phyloP scores from a whole-genome alignment of 2,888 invertebrate species.

The Cotesia congregata region DNA sequence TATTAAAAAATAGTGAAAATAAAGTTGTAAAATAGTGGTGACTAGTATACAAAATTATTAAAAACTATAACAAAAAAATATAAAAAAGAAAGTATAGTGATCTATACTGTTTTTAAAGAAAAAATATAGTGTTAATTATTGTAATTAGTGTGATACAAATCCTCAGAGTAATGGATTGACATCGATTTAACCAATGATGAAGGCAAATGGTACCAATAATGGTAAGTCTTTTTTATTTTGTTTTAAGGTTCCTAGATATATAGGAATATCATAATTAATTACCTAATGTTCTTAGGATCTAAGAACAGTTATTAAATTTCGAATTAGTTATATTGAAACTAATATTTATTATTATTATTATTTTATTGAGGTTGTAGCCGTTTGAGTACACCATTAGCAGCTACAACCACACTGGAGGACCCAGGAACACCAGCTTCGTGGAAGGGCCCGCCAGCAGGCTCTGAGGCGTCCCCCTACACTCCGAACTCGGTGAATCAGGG shows the following conservation, averaged over 20 bases:
- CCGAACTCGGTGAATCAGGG: slow-evolving; percentile 74
- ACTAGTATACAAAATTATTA: neutral
- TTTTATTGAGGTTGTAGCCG: slow-evolving; percentile 83
- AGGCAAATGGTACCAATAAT: slow-evolving; percentile 70
- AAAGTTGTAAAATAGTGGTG: too few species aligned
- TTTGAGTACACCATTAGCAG: slow-evolving; percentile 71
- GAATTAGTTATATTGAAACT: neutral
- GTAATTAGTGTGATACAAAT: neutral
- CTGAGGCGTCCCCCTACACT: slow-evolving; percentile 78
- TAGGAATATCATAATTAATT: too few species aligned
- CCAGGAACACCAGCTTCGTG: slow-evolving; percentile 78
- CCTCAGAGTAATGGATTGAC: slow-evolving; percentile 4
- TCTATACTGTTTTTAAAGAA: too few species aligned
- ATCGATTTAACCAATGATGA: slow-evolving; percentile 58
- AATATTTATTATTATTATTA: slow-evolving; percentile 18
- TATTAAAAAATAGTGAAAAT: too few species aligned
- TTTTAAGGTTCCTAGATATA: neutral
- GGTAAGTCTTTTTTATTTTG: slow-evolving; percentile 56
- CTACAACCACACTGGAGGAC: slow-evolving; percentile 81
- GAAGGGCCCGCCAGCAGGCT: slow-evolving; percentile 82
- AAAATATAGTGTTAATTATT: neutral
- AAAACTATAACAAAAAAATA: neutral
- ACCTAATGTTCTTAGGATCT: too few species aligned
- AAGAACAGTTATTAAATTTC: neutral
- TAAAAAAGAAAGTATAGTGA: too few species aligned